These are phyloP conservation scores for Nowickia ferox DNA, from an alignment of 2,888 invertebrate genomes.

Conservation along the genomic window DNA sequence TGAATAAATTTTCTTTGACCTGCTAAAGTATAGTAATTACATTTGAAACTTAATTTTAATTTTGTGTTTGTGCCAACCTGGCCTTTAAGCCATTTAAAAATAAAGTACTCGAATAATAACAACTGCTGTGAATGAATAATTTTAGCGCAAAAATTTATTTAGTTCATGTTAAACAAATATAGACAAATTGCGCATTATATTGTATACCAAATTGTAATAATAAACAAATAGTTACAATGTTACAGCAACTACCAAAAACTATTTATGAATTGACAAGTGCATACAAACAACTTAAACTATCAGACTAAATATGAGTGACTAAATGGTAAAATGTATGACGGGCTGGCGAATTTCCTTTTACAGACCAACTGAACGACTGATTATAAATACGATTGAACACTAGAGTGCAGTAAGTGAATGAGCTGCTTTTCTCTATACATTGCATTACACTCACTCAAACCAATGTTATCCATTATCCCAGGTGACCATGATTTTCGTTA, in stretches of 20 bases:
- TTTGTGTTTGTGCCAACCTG: slow-evolving; percentile 9
- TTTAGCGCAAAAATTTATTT: slow-evolving; percentile 47
- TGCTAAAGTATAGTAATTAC: too few relatives aligned
- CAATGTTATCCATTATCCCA: not conserved
- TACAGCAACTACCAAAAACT: slow-evolving; percentile 55
- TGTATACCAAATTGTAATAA: slow-evolving; percentile 49
- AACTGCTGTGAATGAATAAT: slow-evolving; percentile 23
- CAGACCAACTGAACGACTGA: not conserved
- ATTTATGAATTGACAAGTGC: slow-evolving; percentile 58
- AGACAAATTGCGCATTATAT: slow-evolving; percentile 67
- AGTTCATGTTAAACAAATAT: slow-evolving; percentile 55
- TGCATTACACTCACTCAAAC: not conserved
- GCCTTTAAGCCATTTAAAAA: slow-evolving; percentile 27
- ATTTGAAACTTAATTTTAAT: too few relatives aligned
- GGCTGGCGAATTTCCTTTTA: not conserved
- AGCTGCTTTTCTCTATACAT: not conserved
- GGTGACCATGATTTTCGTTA: too few relatives aligned
- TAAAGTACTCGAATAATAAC: slow-evolving; percentile 23
- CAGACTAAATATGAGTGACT: slow-evolving; percentile 37
- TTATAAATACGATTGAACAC: slow-evolving; percentile 45
- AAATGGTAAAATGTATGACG: slow-evolving; percentile 2
- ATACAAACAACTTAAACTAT: slow-evolving; percentile 22
- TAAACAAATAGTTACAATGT: slow-evolving; percentile 59
- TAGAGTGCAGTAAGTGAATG: slow-evolving; percentile 13
- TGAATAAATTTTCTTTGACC: too few relatives aligned